Base-by-base conservation (phyloP, 1,140 invertebrate species). In the Brachionus sp. region DNA sequence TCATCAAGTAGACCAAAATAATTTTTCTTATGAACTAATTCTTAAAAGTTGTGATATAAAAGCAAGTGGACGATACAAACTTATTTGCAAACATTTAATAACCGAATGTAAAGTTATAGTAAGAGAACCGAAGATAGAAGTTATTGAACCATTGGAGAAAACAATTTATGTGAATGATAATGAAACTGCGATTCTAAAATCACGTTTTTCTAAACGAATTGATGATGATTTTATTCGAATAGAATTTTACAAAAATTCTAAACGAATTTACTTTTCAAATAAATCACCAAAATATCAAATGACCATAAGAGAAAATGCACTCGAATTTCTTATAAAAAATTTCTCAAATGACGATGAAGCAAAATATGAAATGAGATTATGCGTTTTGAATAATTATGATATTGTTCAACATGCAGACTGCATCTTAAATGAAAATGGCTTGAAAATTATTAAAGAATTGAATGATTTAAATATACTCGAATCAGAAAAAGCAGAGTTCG, bases 281-380 rank as follows among this genome's bases (percentile, higher is more conserved):
- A 66, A 68, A 44, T 82, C 80, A 10, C 62, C 57, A 10, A 82
- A 66, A 62, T 80, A 80, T 19, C 50, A 80, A 29, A 16, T 62
- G 62, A 62, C 5, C 13, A 9, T 80, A 5, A 23, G 35, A 10
- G 19, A 29, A n/a, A 19, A 50, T 19, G 1, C 12, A 19, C 5
- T 68, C 5, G 33, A 68, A 3, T 16, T 82, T 68, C 29, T 46
- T 4, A 82, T 82, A 16, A 82, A 50, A 82, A 16, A 82, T 35
- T 53, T 50, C 37, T 5, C 23, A 7, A 23, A 29, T 16, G 80
- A 82, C 3, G 80, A 82, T 33, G 19, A 68, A 25, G 80, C 23
- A n/a, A 42, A 46, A 9, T 82, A 68, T 29, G 80, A 82, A n/a
- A 3, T 82, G 33, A 80, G 35, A 66, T 5, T 80, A 23, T 37